Evolutionary conservation across 2,113 vertebrate species (phyloP), one percentile per base, ranked within the genome.

Genomic region (Scolopax mira): DNA sequence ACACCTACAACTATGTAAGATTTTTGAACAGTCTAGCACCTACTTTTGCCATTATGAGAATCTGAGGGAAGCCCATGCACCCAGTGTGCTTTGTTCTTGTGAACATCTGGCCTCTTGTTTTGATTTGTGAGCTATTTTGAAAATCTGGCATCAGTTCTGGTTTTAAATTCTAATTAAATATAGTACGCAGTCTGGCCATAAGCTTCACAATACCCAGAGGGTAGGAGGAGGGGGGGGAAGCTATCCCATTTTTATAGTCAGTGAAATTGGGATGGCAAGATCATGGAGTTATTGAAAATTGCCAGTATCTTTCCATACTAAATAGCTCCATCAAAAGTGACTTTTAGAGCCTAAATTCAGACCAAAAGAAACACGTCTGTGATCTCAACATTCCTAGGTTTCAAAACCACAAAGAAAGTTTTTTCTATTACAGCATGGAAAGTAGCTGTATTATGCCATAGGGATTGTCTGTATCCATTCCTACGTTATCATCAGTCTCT

Each of bases 91-190:
- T 91, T 90, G 86, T 84, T 75, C 84, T 87, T 90, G 44, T 60
- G 55, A 92, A 88, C 89, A 96, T 81, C 94, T 93, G 95, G 55
- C 39, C 35, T 64, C 60, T 93, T 94, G 72, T 84, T 96, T 94
- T 86, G 69, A 62, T 96, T 81, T 74, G 61, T 84, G 86, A 91
- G 69, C 69, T 92, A 44, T 94, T 71, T 73, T 72, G 30, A 92
- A 94, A 96, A 89, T 85, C 91, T 95, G 86, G 73, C 83, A 71
- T 81, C 86, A 44, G 57, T 89, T 85, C 61, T 94, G 80, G 48
- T 33, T 86, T 89, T 90, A 86, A 92, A 44, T 85, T 93, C 48
- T 89, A 87, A 93, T 96, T 94, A 93, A 92, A 81, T 91, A 78
- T 74, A 81, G 73, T 77, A 86, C 64, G 61, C 64, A 44, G 46